Conservation (phyloP, 2,113 vertebrate genomes). For the Aphyosemion australe region DNA sequence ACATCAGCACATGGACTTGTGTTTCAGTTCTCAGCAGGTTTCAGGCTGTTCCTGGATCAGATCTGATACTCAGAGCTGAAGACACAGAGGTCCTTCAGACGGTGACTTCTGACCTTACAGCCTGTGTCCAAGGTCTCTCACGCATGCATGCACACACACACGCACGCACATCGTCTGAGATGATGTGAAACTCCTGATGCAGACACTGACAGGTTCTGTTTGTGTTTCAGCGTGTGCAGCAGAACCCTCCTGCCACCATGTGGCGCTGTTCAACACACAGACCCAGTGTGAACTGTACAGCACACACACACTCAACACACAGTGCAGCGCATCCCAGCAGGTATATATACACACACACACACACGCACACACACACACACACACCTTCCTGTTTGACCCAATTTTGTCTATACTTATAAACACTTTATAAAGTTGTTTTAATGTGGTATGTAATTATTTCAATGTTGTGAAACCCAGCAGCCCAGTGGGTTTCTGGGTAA, state of each 20-base stretch:
- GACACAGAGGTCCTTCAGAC: conserved; percentile 65
- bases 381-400: not conserved
- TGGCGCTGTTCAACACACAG: conserved; percentile 60
- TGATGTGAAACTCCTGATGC: conserved; percentile 81
- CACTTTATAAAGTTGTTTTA: not conserved
- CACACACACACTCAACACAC: conserved; percentile 75
- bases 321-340: conserved; percentile 80
- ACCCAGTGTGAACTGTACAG: conserved; percentile 85
- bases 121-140: conserved; percentile 83
- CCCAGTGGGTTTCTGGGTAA: conserved; percentile 80
- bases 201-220: not conserved
- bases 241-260: conserved; percentile 82
- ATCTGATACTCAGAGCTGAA: conserved; percentile 67
- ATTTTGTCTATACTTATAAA: too few relatives aligned
- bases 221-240: conserved; percentile 79
- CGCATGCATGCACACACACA: not conserved
- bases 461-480: conserved; percentile 60
- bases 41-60: conserved; percentile 73
- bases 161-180: conserved; percentile 72
- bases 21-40: conserved; percentile 83
- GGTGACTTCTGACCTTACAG: conserved; percentile 59
- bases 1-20: not conserved
- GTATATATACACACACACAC: conserved; percentile 64
- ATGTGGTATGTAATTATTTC: not conserved
- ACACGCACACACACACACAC: too few relatives aligned